A percentile compares a stretch with the other conserved stretches of the same genome.
Evolutionary conservation across 2,888 invertebrate genomes (phyloP).

Genomic region (Girardia tigrina): DNA sequence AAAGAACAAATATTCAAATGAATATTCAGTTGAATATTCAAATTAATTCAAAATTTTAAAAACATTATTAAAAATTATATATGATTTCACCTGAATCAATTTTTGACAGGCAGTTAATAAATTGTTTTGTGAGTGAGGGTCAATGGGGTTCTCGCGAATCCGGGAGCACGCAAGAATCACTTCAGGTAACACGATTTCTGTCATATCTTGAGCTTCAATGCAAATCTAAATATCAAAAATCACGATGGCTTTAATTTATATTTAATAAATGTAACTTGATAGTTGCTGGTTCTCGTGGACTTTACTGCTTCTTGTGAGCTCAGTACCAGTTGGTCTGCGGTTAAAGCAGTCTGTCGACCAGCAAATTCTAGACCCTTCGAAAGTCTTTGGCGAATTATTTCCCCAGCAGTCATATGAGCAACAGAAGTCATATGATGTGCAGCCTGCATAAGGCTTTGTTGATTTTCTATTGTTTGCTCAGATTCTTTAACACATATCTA

Average conservation of each 20-base stretch:
- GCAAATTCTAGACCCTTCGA: constrained; percentile 57
- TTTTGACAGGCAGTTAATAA: constrained; percentile 67
- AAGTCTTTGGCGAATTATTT: constrained; percentile 62
- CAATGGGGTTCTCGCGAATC: constrained; percentile 55
- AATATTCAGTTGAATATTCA: too few relatives aligned
- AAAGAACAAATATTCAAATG: too few relatives aligned
- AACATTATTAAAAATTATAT: neutral
- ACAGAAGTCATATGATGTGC: constrained; percentile 81
- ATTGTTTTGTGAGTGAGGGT: constrained; percentile 58
- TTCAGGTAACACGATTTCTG: constrained; percentile 28
- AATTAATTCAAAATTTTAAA: too few relatives aligned
- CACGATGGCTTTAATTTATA: neutral
- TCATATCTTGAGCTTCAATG: constrained; percentile 27
- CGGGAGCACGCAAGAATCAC: constrained; percentile 14
- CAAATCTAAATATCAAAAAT: constrained; percentile 4
- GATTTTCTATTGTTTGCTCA: constrained; percentile 16
- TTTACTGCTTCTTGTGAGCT: constrained; percentile 73
- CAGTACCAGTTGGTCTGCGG: constrained; percentile 76
- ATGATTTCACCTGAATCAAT: constrained; percentile 50
- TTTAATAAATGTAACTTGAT: constrained; percentile 13
- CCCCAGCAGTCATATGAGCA: constrained; percentile 69
- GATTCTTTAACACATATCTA: constrained; percentile 3
- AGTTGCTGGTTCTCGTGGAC: constrained; percentile 43
- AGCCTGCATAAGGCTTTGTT: constrained; percentile 60
- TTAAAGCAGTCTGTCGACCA: constrained; percentile 70